These are phyloP conservation scores for Mugil cephalus DNA, from an alignment of 2,113 vertebrate species.

Conservation along the genomic window DNA sequence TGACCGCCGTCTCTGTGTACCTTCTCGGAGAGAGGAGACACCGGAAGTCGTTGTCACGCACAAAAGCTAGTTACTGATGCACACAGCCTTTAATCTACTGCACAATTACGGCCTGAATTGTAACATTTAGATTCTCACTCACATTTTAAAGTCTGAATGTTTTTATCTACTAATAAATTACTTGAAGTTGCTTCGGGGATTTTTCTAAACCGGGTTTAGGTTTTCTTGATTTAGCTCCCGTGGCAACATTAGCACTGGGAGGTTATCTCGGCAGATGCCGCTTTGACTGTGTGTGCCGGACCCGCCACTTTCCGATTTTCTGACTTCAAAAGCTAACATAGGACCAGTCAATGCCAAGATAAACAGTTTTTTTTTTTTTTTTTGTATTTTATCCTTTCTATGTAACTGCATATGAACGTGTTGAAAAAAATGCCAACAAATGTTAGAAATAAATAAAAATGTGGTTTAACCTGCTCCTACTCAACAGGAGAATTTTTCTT, in stretches of 20 bases:
- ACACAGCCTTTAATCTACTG: constrained; percentile 71
- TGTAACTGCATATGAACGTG: constrained; percentile 27
- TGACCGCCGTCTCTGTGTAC: constrained; percentile 15
- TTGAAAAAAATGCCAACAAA: constrained; percentile 17
- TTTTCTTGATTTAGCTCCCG: constrained; percentile 47
- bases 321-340: constrained; percentile 34
- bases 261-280: constrained; percentile 8
- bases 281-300: constrained; percentile 34
- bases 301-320: constrained; percentile 31
- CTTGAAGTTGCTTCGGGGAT: constrained; percentile 64
- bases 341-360: constrained; percentile 66
- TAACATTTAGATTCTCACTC: constrained; percentile 57
- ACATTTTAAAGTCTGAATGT: constrained; percentile 68
- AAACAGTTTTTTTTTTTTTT: constrained; percentile 59
- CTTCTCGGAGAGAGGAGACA: constrained; percentile 26
- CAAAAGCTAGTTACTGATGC: constrained; percentile 44
- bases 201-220: constrained; percentile 50
- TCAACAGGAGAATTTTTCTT: no score
- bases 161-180: constrained; percentile 68
- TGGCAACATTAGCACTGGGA: constrained; percentile 48
- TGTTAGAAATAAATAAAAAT: constrained; percentile 25
- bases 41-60: constrained; percentile 3
- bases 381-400: constrained; percentile 71
- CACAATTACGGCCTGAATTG: constrained; percentile 67
- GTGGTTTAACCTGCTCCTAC: constrained; percentile 34